Percentiles rank a stretch among this genome's conserved stretches.
phyloP scores from a whole-genome alignment of 2,113 vertebrate genomes.

The Mystacornis crossleyi region DNA sequence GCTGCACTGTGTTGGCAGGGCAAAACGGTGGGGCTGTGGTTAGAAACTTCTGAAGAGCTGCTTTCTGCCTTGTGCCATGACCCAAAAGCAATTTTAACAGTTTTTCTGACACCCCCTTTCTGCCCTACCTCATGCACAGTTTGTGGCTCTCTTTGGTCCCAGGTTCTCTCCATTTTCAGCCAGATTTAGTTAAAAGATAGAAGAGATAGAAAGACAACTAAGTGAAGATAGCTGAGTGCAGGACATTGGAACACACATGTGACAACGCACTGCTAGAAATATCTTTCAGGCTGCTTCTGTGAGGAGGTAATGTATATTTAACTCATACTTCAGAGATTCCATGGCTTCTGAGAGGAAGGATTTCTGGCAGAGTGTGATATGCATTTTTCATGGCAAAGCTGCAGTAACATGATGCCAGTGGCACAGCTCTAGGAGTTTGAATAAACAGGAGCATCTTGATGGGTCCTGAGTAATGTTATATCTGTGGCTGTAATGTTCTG shows the following conservation, averaged over 20 bases:
- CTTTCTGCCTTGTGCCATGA: neutral
- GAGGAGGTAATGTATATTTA: neutral
- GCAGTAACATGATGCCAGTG: neutral
- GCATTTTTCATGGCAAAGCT: neutral
- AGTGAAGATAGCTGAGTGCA: neutral
- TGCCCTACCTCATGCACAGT: neutral
- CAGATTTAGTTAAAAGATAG: neutral
- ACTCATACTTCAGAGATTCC: neutral
- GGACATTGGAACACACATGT: neutral
- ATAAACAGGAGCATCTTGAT: neutral
- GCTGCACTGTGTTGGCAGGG: neutral
- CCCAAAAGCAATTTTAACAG: neutral
- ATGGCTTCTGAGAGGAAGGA: neutral
- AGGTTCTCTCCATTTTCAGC: neutral
- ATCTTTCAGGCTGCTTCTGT: neutral
- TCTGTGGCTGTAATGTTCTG: fast-evolving
- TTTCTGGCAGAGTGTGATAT: neutral
- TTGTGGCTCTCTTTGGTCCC: neutral
- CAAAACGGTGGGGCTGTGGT: neutral
- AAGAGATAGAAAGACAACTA: neutral
- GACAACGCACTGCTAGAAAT: neutral
- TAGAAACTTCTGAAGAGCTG: neutral
- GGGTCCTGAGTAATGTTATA: neutral
- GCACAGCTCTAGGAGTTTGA: neutral
- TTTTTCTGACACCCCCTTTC: neutral